Evolutionary conservation across 1,140 invertebrate genomes (phyloP), one percentile per base, ranked within the genome.

Genomic region (Drosophila santomea): DNA sequence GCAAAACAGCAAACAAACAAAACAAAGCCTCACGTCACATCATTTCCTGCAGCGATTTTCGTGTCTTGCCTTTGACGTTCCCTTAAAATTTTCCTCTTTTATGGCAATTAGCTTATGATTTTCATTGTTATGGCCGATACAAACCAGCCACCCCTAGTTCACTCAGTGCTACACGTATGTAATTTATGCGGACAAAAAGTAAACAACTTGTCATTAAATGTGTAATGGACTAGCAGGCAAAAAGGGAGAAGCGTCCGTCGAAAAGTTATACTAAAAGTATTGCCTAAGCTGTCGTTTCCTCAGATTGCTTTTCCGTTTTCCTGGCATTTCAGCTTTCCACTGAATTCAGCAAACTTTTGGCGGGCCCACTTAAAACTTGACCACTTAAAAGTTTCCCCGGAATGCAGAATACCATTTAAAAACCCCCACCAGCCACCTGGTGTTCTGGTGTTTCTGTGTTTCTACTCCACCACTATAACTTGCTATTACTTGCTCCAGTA

Each of bases 41-140:
- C 72, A 72, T 86, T 89, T 89, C 83, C 84, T 69, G 79, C 83
- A 88, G 83, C 75, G 67, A 88, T 86, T 86, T 83, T 68, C 61
- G 44, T 79, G 67, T 79, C 63, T 83, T 77, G 72, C 67, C 58
- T 89, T 88, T 83, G 72, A 80, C 74, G 75, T 79, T 68, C 8
- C 47, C 63, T 63, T 85, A 50, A 59, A 82, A 75, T 57, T 66
- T 50, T 41, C 52, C 47, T 51, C 76, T 63, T 67, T 44, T 67
- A 69, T 76, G 75, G 79, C 75, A 88, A 86, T 86, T 86, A 88
- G 64, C 60, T 72, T 58, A 63, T 59, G 63, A 57, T 64, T 71
- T 54, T 74, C 58, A 62, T 56, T 74, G 55, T 66, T 82, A 54
- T 73, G 58, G 44, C 52, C 61, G 50, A 56, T 44, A 73, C 64